Percentiles rank a stretch among this genome's conserved stretches.
Conservation (phyloP, 2,113 vertebrate species). For the Phoenicopterus ruber region DNA sequence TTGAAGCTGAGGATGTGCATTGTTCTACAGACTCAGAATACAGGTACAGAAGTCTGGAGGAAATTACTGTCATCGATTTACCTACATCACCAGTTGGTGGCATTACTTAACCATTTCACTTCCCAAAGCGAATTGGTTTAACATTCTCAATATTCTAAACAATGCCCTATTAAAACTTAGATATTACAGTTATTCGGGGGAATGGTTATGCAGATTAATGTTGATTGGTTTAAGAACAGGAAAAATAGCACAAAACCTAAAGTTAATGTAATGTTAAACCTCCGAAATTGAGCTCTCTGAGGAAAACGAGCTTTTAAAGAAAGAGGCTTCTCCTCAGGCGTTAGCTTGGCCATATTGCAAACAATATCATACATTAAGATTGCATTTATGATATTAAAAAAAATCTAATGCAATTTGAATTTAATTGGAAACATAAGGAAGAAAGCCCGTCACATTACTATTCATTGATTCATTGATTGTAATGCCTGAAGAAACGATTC, state of each 20-base stretch:
- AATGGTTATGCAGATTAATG: background rate
- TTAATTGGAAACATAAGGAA: constrained; percentile 39
- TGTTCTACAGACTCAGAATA: background rate
- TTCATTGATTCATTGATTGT: constrained; percentile 27
- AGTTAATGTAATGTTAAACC: constrained; percentile 22
- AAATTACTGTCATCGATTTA: background rate
- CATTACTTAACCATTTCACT: background rate
- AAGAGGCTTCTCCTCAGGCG: background rate
- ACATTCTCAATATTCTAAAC: background rate
- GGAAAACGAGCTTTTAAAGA: constrained; percentile 4
- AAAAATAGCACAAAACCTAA: constrained; percentile 1
- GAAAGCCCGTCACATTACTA: background rate
- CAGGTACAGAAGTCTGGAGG: background rate
- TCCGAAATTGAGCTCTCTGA: background rate
- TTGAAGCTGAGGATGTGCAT: background rate
- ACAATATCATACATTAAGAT: background rate
- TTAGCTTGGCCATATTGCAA: background rate
- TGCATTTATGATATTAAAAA: constrained; percentile 17
- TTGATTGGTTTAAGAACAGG: background rate
- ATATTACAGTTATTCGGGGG: background rate
- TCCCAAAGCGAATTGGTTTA: background rate
- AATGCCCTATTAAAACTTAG: background rate
- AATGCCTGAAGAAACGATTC: constrained; percentile 20
- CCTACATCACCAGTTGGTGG: background rate
- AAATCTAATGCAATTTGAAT: constrained; percentile 8